Base-by-base conservation (phyloP, 1,140 invertebrate genomes). In the Diploscapter pachys region DNA sequence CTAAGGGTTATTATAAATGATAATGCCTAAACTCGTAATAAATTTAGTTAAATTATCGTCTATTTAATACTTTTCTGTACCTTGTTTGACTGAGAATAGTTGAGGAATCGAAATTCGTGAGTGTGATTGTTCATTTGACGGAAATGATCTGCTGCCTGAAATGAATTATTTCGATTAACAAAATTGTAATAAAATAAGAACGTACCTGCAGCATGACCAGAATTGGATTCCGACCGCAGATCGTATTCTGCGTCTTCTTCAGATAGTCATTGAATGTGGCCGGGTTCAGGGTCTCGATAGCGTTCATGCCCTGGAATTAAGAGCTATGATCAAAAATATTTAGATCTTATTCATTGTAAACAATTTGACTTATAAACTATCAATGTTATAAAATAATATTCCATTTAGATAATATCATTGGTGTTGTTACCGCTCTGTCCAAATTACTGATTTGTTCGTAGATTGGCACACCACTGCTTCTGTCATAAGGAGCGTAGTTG, bases 141-240 rank as follows among this genome's bases (percentile, higher is more conserved):
- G 73, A 86, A 86, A 63, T 81, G 66, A 67, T 86, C 83, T 11
- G 83, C 80, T 9, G 84, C 82, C 64, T 83, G 62, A 76, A 84
- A 11, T 13, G n/a, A 54, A n/a, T 11, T 57, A 6, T 31, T 31
- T 31, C 31, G 31, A 68, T 49, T 53, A 72, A 71, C 6, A 52
- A n/a, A 13, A 5, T 62, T 49, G 61, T 62, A n/a, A 75, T 64
- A 62, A 77, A 70, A 66, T 72, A 72, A 11, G 55, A 31, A 85
- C 84, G 88, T 89, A 94, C 94, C 90, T 96, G 93, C 70, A 99
- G 88, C 80, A 99, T 89, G 63, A 99, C 93, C 67, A 93, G 92
- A 82, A 99, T 99, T 3, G 96, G 96, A 90, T 99, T 95, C 78
- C 96, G 89, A 0, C 96, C 96, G 89, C 96, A 99, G 82, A 99